A percentile compares a stretch with the other conserved stretches of the same genome.
phyloP scores from a whole-genome alignment of 2,113 vertebrate genomes.

The Steatornis caripensis region DNA sequence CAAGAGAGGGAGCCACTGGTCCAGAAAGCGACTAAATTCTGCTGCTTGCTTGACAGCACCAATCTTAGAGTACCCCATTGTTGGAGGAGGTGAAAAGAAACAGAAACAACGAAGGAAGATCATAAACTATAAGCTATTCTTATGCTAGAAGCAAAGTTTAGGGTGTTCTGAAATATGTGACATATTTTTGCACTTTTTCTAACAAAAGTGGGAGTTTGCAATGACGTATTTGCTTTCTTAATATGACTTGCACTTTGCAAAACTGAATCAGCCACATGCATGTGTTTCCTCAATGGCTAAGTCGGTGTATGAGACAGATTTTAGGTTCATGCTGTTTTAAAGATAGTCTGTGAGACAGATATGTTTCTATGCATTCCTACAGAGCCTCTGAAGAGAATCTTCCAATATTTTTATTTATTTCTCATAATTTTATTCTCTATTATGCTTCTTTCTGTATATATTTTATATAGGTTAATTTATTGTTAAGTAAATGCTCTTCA shows the following conservation, averaged over 20 bases:
- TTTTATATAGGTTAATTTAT: not conserved
- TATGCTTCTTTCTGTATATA: not conserved
- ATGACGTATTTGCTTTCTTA: not conserved
- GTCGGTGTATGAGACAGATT: not conserved
- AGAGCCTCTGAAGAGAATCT: not conserved
- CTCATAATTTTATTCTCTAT: not conserved
- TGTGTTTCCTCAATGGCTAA: not conserved
- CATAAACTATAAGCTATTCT: not conserved
- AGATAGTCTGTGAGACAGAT: not conserved
- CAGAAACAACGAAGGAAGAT: not conserved
- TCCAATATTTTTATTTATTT: not conserved
- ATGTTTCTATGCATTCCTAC: not conserved
- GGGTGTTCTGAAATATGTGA: not conserved
- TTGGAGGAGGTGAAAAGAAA: not conserved
- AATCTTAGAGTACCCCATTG: not conserved
- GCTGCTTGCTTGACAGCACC: not conserved
- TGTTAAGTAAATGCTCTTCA: not conserved
- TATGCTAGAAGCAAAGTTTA: not conserved
- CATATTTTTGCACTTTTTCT: not conserved
- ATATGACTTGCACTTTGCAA: not conserved
- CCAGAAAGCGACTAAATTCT: not conserved
- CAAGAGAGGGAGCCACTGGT: not conserved
- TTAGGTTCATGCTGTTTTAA: not conserved
- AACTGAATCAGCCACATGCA: not conserved
- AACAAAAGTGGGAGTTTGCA: not conserved